Evolutionary conservation across 2,888 invertebrate genomes (phyloP), one percentile per base, ranked within the genome.

Genomic region (Aphelenchoides bicaudatus): DNA sequence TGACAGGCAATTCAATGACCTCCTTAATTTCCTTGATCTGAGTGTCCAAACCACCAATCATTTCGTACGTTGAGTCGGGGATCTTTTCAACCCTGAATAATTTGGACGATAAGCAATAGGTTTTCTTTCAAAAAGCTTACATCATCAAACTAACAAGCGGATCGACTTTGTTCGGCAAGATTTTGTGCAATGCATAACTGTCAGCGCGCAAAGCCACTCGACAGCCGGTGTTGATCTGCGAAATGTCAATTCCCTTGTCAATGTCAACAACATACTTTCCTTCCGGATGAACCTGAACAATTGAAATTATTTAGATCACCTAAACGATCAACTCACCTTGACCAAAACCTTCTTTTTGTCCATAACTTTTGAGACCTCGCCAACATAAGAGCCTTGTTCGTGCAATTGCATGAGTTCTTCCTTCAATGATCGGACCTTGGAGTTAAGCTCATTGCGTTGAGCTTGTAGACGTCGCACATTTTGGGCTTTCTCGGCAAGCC

Each of bases 51-150:
- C 98, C 98, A 70, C 98, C 98, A 23, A 99, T 94, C 96, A 98
- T 98, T 84, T 98, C 98, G 79, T 98, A 98, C 0, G 98, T 99
- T 0, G 96, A 96, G 81, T 98, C 98, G 0, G 98, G 98, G 1
- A 98, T 98, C 82, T 98, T 98, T 81, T 99, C 98, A 0, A 98
- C 98, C n/a, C n/a, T n/a, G n/a, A n/a, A n/a, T n/a, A n/a, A n/a
- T n/a, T n/a, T n/a, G n/a, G n/a, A n/a, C n/a, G n/a, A n/a, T n/a
- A n/a, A n/a, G n/a, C n/a, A n/a, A n/a, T n/a, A n/a, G n/a, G n/a
- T n/a, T n/a, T n/a, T n/a, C n/a, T n/a, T n/a, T n/a, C n/a, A n/a
- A n/a, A n/a, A n/a, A n/a, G n/a, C n/a, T n/a, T n/a, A n/a, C 98
- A 99, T 98, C 98, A 98, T 98, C 62, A 99, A 86, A 0, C 94